Percentiles rank a stretch among this genome's conserved stretches.
phyloP scores from a whole-genome alignment of 1,140 invertebrate species.

The Brachionus rubens region DNA sequence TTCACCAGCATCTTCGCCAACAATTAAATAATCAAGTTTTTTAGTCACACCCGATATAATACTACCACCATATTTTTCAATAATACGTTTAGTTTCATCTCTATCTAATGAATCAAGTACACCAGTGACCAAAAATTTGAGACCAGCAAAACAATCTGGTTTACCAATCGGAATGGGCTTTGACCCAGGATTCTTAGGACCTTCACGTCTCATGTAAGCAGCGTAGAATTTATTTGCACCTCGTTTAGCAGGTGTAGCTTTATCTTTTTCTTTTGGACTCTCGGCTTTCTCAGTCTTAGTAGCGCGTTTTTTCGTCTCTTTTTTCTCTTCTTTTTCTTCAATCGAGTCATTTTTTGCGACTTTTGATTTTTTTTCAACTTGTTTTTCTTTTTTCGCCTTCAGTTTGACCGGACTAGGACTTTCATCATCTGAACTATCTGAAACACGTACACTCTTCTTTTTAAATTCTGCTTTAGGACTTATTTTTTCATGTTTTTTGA shows the following conservation, averaged over 20 bases:
- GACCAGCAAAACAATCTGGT: constrained; percentile 69
- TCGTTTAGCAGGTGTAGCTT: neutral
- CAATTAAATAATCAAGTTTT: constrained; percentile 77
- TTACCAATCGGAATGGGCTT: constrained; percentile 28
- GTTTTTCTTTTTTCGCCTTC: constrained; percentile 48
- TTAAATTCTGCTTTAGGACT: neutral
- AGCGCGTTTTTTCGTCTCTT: neutral
- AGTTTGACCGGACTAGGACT: constrained; percentile 49
- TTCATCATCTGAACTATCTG: constrained; percentile 46
- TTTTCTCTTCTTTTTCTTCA: neutral
- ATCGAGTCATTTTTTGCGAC: neutral
- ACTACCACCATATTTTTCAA: constrained; percentile 76
- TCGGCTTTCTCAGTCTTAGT: neutral
- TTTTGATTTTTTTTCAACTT: neutral
- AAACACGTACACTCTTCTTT: constrained; percentile 47
- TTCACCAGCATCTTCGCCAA: constrained; percentile 77
- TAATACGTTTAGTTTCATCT: constrained; percentile 71
- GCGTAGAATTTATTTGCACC: constrained; percentile 15
- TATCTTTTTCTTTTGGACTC: neutral
- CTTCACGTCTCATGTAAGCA: constrained; percentile 32
- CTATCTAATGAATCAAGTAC: constrained; percentile 81
- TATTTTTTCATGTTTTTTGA: constrained; percentile 29
- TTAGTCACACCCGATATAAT: constrained; percentile 71
- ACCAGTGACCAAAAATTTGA: constrained; percentile 80
- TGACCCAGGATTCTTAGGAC: neutral